Base-by-base conservation (phyloP, 2,113 vertebrate species). In the Lophotis ruficrista region DNA sequence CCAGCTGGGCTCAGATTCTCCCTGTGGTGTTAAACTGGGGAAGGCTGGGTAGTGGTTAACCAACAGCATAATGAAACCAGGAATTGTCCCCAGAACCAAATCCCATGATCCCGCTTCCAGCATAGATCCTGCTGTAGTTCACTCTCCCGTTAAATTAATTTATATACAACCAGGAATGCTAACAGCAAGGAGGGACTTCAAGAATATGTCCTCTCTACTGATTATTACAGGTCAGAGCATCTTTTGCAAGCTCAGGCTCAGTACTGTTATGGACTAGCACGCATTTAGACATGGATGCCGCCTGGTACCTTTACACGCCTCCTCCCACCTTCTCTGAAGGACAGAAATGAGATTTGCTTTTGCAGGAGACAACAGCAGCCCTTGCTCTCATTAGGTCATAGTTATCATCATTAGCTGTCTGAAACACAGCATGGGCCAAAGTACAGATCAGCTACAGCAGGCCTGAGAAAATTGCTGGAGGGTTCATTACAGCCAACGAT, bases 391-490 rank as follows among this genome's bases (percentile, higher is more conserved):
- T 93, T 76, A 94, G 85, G 90, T 95, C 90, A 31, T 47, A 24
- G 75, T 70, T 76, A 76, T 45, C 68, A 82, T 94, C 76, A 91
- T 95, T 84, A 95, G 56, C 89, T 87, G 77, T 78, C 94, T 93
- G 87, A 90, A 92, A 71, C 91, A 81, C 89, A 94, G 95, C 56
- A 33, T 38, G 69, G 76, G 53, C 86, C 93, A 71, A 93, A 85
- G 87, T 7, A 91, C 43, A 87, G 31, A 90, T 80, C 62, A 86
- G 64, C 86, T 78, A 66, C 83, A 83, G 86, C 54, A 91, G 60
- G 56, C 27, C 75, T 80, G 75, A 80, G 62, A 86, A 45, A 89
- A 77, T 77, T 94, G 87, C 57, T 68, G 65, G 37, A 91, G 83
- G 81, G 9, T 91, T 96, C 94, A 92, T 96, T 94, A 94, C 22